These are phyloP conservation scores for Atherix ibis DNA, from an alignment of 2,888 invertebrate species.

Conservation along the genomic window DNA sequence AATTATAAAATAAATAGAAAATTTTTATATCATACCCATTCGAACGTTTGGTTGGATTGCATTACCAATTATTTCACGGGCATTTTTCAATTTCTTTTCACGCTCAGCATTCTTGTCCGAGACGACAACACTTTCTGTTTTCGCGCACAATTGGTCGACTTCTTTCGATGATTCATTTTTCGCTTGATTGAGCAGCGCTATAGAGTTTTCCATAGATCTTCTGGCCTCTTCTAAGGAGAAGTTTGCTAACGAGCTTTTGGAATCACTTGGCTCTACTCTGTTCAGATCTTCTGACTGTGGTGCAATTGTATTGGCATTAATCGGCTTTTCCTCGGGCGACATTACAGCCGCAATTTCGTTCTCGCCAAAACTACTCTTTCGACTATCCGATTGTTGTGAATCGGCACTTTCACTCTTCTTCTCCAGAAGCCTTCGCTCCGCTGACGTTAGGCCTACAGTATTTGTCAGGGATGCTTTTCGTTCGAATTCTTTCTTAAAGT, in stretches of 20 bases:
- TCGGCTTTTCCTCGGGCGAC: conserved; percentile 4
- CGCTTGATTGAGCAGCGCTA: conserved; percentile 41
- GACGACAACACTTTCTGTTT: conserved; percentile 28
- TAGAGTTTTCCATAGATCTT: conserved; percentile 45
- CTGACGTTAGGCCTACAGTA: conserved; percentile 17
- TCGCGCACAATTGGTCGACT: conserved; percentile 29
- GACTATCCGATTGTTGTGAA: conserved; percentile 13
- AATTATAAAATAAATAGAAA: conserved; percentile 3
- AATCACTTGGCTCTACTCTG: conserved; percentile 35
- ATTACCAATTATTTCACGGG: conserved; percentile 55
- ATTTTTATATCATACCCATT: conserved; percentile 16
- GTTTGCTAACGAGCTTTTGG: conserved; percentile 35
- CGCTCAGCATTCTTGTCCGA: conserved; percentile 33
- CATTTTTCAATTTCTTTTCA: conserved; percentile 44
- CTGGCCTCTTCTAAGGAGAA: conserved; percentile 40
- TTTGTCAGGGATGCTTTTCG: conserved; percentile 51
- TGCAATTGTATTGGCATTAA: conserved; percentile 11
- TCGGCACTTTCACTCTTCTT: conserved; percentile 4
- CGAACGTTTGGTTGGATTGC: conserved; percentile 45
- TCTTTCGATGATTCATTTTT: conserved; percentile 31
- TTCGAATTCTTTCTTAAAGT: conserved; percentile 75
- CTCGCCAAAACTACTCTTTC: conserved; percentile 8
- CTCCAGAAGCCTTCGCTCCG: conserved; percentile 9
- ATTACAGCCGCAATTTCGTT: conserved; percentile 3
- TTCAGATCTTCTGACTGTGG: conserved; percentile 11